Evolutionary conservation across 2,888 invertebrate species (phyloP).

Genomic region (Chloromyia formosa): DNA sequence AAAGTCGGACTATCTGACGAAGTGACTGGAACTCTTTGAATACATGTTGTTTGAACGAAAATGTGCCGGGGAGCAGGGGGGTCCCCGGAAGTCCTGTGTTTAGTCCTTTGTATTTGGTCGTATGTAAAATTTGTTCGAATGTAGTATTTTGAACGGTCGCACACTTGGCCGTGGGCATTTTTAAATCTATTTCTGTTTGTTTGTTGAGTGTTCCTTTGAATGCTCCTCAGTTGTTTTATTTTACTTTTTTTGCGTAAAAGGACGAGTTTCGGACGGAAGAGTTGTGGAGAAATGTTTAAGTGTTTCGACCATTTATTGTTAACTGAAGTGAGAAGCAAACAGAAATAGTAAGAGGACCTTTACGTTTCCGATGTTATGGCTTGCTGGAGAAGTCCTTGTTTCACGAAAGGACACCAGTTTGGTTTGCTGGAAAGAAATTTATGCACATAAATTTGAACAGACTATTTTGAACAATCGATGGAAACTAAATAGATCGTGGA

Average conservation of each 20-base stretch:
- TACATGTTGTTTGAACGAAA: neutral
- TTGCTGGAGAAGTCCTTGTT: no score
- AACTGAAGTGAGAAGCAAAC: neutral
- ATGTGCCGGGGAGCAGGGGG: no score
- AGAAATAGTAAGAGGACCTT: neutral
- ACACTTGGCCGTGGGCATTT: neutral
- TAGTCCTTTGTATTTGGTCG: neutral
- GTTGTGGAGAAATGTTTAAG: neutral
- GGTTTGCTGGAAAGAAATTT: no score
- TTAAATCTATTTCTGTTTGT: no score
- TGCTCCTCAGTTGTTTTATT: no score
- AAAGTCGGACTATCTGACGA: neutral
- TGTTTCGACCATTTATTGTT: neutral
- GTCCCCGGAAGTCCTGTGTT: constrained; percentile 2
- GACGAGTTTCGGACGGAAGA: neutral
- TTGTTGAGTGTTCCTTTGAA: no score
- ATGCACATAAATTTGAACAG: constrained; percentile 35
- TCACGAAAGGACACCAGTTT: no score
- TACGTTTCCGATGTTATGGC: no score
- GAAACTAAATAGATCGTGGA: constrained; percentile 19
- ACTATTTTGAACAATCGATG: constrained; percentile 28
- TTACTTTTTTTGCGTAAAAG: no score
- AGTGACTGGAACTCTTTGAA: no score
- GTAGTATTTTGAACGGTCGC: neutral
- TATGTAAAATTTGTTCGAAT: neutral